phyloP scores from a whole-genome alignment of 2,113 vertebrate species.

The Colinus virginianus region DNA sequence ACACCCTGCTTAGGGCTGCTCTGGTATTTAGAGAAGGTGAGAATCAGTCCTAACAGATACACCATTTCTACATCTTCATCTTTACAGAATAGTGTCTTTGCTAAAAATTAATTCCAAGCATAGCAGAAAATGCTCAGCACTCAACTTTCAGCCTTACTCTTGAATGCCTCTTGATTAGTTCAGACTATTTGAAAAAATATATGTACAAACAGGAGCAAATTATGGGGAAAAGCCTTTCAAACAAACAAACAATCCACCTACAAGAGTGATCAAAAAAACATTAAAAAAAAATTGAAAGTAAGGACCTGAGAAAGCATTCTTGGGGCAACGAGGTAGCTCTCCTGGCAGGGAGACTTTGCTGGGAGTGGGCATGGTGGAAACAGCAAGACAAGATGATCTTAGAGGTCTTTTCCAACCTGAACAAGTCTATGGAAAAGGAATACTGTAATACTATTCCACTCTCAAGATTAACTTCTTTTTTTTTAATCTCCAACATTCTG shows the following conservation, averaged over 20 bases:
- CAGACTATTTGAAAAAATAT: background rate
- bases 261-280: background rate
- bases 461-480: background rate
- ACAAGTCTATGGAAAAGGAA: background rate
- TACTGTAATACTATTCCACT: background rate
- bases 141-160: background rate
- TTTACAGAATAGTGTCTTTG: background rate
- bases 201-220: background rate
- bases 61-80: background rate
- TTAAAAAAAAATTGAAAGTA: background rate
- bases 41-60: background rate
- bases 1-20: background rate
- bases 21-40: background rate
- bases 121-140: background rate
- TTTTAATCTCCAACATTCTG: background rate
- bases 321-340: too few relatives aligned
- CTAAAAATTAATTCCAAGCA: background rate
- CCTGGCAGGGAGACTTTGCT: too few relatives aligned
- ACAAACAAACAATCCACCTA: background rate
- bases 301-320: background rate
- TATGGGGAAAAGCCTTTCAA: background rate
- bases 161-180: background rate
- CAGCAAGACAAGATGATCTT: too few relatives aligned
- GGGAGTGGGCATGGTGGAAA: background rate
- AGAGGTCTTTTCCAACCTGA: too few relatives aligned